A percentile compares a stretch with the other conserved stretches of the same genome.
Evolutionary conservation across 2,797 vertebrate species (phyloP).

Genomic region (Sebastes matsubarae): DNA sequence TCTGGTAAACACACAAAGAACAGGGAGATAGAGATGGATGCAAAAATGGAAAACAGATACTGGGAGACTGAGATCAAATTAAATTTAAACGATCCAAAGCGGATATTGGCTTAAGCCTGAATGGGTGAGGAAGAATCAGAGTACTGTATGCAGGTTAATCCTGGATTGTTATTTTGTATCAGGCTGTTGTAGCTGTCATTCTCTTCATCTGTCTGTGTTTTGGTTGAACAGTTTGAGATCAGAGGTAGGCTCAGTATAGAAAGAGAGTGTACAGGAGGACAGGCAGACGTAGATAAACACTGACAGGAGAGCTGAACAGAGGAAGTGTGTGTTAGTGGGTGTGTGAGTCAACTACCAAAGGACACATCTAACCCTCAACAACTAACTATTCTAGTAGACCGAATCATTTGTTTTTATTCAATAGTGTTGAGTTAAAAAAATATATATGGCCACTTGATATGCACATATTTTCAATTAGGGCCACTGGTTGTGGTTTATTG

Average conservation of each 20-base stretch:
- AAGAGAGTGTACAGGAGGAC: background rate
- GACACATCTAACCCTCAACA: background rate
- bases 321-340: background rate
- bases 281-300: background rate
- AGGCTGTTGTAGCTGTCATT: conserved; percentile 10
- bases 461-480: background rate
- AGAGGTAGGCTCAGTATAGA: background rate
- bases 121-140: background rate
- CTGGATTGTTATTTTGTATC: conserved; percentile 23
- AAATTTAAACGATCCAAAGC: background rate
- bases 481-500: background rate
- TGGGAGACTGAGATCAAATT: conserved; percentile 9
- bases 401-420: background rate
- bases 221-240: background rate
- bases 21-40: background rate
- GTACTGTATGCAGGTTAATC: conserved; percentile 40
- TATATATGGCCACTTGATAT: background rate
- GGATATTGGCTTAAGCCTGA: conserved; percentile 3
- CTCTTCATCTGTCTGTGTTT: background rate
- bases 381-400: background rate
- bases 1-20: background rate
- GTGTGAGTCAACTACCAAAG: background rate
- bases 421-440: background rate
- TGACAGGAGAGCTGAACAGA: background rate
- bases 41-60: background rate